Evolutionary conservation across 2,888 invertebrate genomes (phyloP).

Genomic region (Pachymerium ferrugineum): DNA sequence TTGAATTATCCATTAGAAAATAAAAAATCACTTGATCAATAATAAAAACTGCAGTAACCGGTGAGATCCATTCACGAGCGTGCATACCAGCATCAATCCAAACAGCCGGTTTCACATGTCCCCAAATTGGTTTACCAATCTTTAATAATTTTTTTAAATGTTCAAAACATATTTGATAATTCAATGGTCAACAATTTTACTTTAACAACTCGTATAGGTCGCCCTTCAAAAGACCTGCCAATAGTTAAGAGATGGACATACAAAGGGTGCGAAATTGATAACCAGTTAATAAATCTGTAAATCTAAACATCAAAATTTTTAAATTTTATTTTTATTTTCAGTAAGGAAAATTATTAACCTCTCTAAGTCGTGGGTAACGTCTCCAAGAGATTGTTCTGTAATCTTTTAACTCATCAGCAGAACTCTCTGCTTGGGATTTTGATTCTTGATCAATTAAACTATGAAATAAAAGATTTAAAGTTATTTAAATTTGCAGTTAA

Average conservation of each 20-base stretch:
- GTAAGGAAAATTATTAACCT: too few species aligned
- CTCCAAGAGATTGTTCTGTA: background rate
- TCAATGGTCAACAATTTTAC: slow-evolving; percentile 48
- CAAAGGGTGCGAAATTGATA: background rate
- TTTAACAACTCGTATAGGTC: slow-evolving; percentile 65
- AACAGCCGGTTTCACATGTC: slow-evolving; percentile 58
- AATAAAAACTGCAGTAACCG: slow-evolving; percentile 62
- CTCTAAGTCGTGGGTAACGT: background rate
- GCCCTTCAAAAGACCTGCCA: slow-evolving; percentile 66
- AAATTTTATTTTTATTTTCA: too few species aligned
- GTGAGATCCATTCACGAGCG: slow-evolving; percentile 75
- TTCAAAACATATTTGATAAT: background rate
- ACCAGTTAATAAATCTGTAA: background rate
- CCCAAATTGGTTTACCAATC: slow-evolving; percentile 48
- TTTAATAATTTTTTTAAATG: background rate
- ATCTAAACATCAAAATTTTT: background rate
- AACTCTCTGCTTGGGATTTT: background rate
- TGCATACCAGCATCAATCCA: slow-evolving; percentile 81
- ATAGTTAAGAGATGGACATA: slow-evolving; percentile 61
- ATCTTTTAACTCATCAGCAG: background rate
- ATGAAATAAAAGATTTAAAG: too few species aligned
- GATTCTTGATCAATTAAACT: background rate
- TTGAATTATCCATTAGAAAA: too few species aligned
- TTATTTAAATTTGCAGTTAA: too few species aligned
- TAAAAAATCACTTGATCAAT: slow-evolving; percentile 58